Conservation (phyloP, 2,113 vertebrate species). For the Myrmecobius fasciatus region DNA sequence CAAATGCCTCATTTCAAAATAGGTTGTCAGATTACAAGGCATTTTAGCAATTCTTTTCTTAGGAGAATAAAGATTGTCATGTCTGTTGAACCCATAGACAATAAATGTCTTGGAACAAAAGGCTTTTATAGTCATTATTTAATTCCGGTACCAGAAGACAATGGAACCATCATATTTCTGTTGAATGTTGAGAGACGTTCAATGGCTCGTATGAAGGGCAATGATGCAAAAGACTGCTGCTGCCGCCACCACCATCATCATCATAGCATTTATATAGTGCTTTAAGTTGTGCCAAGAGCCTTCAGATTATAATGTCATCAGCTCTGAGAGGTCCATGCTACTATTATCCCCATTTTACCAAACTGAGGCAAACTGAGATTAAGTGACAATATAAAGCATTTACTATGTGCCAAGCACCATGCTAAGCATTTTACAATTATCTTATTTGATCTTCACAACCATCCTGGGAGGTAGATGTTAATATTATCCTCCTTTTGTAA, state of each 20-base stretch:
- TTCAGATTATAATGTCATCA: background rate
- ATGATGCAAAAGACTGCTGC: background rate
- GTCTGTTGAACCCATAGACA: background rate
- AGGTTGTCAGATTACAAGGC: constrained; percentile 31
- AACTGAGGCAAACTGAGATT: background rate
- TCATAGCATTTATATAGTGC: background rate
- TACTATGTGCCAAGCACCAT: background rate
- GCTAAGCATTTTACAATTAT: background rate
- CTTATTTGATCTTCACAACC: background rate
- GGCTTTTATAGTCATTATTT: background rate
- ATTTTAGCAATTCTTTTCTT: constrained; percentile 38
- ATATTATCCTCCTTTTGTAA: background rate
- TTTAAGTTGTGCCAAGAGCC: background rate
- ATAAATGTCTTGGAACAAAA: constrained; percentile 48
- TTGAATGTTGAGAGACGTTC: constrained; percentile 11
- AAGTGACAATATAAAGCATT: background rate
- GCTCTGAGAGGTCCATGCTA: background rate
- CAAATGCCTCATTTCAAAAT: background rate
- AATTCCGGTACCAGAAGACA: constrained; percentile 2
- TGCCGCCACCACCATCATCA: background rate
- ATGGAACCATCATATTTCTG: background rate
- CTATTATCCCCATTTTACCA: background rate
- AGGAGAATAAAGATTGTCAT: constrained; percentile 10
- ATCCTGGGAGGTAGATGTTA: background rate
- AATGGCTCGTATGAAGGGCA: background rate